Evolutionary conservation across 2,888 invertebrate species (phyloP).

Genomic region (Harmothoe impar): DNA sequence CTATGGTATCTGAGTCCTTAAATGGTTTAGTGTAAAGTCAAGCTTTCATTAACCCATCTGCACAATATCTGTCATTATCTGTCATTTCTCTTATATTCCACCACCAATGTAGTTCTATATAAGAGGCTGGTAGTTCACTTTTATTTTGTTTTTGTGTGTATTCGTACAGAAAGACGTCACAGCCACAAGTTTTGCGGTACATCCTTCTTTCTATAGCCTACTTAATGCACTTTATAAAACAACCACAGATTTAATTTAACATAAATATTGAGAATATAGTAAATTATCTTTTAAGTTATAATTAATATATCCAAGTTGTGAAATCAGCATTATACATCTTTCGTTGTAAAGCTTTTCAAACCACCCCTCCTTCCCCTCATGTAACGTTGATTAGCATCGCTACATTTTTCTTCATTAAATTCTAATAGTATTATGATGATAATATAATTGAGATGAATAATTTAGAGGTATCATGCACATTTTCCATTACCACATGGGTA

Average conservation of each 20-base stretch:
- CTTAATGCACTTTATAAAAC: background rate
- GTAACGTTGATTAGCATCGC: background rate
- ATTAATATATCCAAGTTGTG: background rate
- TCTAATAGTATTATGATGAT: background rate
- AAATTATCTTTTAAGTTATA: slow-evolving; percentile 17
- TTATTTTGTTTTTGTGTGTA: slow-evolving; percentile 52
- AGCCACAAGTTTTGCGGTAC: slow-evolving; percentile 58
- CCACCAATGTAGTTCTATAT: background rate
- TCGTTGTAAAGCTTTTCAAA: slow-evolving; percentile 5
- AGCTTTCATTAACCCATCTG: slow-evolving; percentile 40
- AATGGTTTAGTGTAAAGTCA: slow-evolving; percentile 20
- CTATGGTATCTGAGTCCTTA: background rate
- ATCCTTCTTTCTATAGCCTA: slow-evolving; percentile 22
- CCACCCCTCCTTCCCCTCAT: background rate
- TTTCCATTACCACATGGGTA: background rate
- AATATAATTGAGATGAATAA: too few species aligned
- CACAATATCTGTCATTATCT: slow-evolving; percentile 37
- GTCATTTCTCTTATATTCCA: slow-evolving; percentile 15
- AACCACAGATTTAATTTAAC: background rate
- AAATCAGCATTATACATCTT: slow-evolving; percentile 20
- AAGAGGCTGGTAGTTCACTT: slow-evolving; percentile 40
- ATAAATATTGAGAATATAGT: background rate
- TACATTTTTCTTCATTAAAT: background rate
- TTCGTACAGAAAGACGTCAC: slow-evolving; percentile 57
- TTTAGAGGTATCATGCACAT: too few species aligned